These are phyloP conservation scores for Dryocosmus kuriphilus DNA, from an alignment of 2,888 invertebrate species.

Conservation along the genomic window DNA sequence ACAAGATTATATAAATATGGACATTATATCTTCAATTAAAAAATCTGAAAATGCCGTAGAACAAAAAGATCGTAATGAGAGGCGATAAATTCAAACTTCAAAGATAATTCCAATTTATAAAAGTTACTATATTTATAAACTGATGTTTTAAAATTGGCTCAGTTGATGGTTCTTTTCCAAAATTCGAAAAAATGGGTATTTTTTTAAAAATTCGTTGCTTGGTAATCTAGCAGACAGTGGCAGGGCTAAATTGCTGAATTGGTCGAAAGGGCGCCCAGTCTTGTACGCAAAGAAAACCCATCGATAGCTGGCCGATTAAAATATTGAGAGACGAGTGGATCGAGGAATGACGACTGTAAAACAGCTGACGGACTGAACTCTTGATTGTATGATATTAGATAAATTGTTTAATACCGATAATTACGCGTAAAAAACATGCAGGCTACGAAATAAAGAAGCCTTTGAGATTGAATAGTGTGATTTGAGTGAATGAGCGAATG, in stretches of 20 bases:
- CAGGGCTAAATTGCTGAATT: not conserved
- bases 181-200: not conserved
- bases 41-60: not conserved
- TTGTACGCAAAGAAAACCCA: slow-evolving; percentile 40
- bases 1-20: too few relatives aligned
- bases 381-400: slow-evolving; percentile 73
- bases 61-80: not conserved
- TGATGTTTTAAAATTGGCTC: not conserved
- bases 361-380: slow-evolving; percentile 48
- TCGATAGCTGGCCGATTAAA: not conserved
- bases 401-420: slow-evolving; percentile 69
- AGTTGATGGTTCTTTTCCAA: not conserved
- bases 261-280: not conserved
- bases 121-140: not conserved
- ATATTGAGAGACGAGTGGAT: slow-evolving; percentile 28
- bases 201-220: not conserved
- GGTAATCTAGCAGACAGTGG: not conserved
- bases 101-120: not conserved
- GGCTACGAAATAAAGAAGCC: slow-evolving; percentile 36
- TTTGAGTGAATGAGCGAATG: slow-evolving; percentile 54
- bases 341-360: slow-evolving; percentile 30
- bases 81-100: not conserved
- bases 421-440: slow-evolving; percentile 48
- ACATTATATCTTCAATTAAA: too few relatives aligned
- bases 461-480: slow-evolving; percentile 43